Percentiles rank a stretch among this genome's conserved stretches.
phyloP scores from a whole-genome alignment of 2,113 vertebrate genomes.

The Cebidichthys violaceus region DNA sequence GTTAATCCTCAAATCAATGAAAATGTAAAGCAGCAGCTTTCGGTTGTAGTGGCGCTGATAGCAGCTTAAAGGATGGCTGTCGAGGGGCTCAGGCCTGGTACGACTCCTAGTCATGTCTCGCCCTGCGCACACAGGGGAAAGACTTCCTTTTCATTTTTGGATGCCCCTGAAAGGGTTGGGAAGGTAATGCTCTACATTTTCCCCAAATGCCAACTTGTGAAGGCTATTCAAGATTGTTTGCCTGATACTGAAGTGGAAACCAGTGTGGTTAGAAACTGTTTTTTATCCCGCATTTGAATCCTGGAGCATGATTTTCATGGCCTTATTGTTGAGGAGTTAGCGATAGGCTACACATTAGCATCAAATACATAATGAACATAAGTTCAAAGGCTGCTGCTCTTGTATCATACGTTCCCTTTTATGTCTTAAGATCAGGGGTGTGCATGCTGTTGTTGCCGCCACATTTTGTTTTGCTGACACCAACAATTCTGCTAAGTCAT shows the following conservation, averaged over 20 bases:
- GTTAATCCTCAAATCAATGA: slow-evolving; percentile 77
- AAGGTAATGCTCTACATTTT: slow-evolving; percentile 17
- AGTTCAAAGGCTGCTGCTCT: slow-evolving; percentile 40
- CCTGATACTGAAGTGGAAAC: slow-evolving; percentile 41
- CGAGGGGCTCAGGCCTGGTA: slow-evolving; percentile 71
- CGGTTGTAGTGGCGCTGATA: slow-evolving; percentile 76
- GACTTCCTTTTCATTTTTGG: slow-evolving; percentile 42
- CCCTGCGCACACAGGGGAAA: slow-evolving; percentile 43
- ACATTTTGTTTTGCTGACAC: slow-evolving; percentile 60
- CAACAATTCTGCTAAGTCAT: slow-evolving; percentile 52
- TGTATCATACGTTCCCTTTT: background rate
- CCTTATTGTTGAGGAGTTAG: slow-evolving; percentile 28
- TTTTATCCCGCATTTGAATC: slow-evolving; percentile 20
- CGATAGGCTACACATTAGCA: slow-evolving; percentile 25
- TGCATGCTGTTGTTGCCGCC: slow-evolving; percentile 33
- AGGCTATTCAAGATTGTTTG: slow-evolving; percentile 49
- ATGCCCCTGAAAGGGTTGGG: slow-evolving; percentile 15
- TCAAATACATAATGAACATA: slow-evolving; percentile 51
- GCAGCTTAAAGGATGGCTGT: slow-evolving; percentile 69
- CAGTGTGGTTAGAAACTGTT: slow-evolving; percentile 8
- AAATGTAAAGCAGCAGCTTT: slow-evolving; percentile 73
- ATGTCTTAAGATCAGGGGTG: slow-evolving; percentile 38
- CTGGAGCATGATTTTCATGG: background rate
- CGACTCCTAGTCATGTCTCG: slow-evolving; percentile 62
- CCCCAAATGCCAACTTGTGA: slow-evolving; percentile 40